These are phyloP conservation scores for Callionymus lyra DNA, from an alignment of 2,113 vertebrate genomes.

Conservation along the genomic window DNA sequence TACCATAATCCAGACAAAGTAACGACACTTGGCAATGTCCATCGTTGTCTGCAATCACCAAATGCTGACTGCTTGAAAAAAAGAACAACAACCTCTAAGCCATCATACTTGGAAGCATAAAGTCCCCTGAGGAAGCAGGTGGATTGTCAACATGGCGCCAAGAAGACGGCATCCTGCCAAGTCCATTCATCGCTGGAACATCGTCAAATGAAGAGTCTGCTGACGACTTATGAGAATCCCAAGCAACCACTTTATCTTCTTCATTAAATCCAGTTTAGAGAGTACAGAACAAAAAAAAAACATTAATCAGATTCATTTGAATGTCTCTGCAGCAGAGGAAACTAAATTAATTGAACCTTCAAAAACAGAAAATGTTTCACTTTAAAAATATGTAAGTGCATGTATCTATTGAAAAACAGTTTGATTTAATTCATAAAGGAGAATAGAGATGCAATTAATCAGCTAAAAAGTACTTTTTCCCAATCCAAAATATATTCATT, in stretches of 20 bases:
- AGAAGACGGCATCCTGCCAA: constrained; percentile 14
- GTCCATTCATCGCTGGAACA: constrained; percentile 67
- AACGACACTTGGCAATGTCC: too few species aligned
- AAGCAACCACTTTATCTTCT: constrained; percentile 88
- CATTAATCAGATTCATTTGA: constrained; percentile 94
- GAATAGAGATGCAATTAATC: too few species aligned
- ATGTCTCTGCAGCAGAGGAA: constrained; percentile 95
- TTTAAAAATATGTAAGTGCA: too few species aligned
- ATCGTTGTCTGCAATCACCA: too few species aligned
- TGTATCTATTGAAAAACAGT: too few species aligned
- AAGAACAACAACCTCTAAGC: too few species aligned
- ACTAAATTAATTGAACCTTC: constrained; percentile 96
- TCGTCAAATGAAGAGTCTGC: constrained; percentile 87
- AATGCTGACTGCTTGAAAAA: too few species aligned
- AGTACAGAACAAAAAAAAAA: constrained; percentile 71
- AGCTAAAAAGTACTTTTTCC: too few species aligned
- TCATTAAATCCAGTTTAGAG: constrained; percentile 92
- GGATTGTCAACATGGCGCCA: constrained; percentile 44
- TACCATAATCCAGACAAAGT: too few species aligned
- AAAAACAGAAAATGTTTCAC: constrained; percentile 83
- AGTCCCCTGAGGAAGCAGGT: constrained; percentile 56
- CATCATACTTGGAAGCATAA: too few species aligned
- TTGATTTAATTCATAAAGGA: too few species aligned
- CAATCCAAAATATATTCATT: too few species aligned
- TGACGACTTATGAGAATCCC: constrained; percentile 79